These are phyloP conservation scores for Lycaena phlaeas DNA, from an alignment of 2,888 invertebrate species.

Conservation along the genomic window DNA sequence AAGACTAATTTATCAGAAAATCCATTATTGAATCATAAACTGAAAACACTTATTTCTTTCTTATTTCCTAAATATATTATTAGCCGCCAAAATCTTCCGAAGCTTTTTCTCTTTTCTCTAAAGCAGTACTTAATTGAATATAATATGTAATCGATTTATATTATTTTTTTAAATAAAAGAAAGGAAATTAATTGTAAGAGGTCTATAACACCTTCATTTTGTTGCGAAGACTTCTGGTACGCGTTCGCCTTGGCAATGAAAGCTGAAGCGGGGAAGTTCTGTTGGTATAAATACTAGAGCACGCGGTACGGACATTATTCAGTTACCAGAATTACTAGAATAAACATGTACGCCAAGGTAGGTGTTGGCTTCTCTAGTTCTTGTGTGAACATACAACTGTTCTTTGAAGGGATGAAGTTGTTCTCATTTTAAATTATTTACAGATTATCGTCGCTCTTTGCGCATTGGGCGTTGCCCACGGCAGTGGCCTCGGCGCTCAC, in stretches of 20 bases:
- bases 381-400: no score
- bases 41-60: no score
- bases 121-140: no score
- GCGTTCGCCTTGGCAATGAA: conserved; percentile 67
- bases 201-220: neutral
- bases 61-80: no score
- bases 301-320: conserved; percentile 58
- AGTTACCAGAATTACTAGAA: conserved; percentile 63
- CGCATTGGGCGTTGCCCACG: conserved; percentile 72
- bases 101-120: no score
- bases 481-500: conserved; percentile 41
- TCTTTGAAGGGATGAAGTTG: no score
- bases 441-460: conserved; percentile 74
- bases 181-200: no score
- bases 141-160: no score
- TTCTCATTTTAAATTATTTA: conserved; percentile 11
- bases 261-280: conserved; percentile 43
- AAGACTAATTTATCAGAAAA: no score
- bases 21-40: no score
- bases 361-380: conserved; percentile 22
- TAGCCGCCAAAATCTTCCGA: no score
- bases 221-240: conserved; percentile 19
- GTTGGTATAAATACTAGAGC: conserved; percentile 64
- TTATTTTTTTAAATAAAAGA: no score
- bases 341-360: conserved; percentile 71